A percentile compares a stretch with the other conserved stretches of the same genome.
phyloP scores from a whole-genome alignment of 2,888 invertebrate species.

The Tromatobia lineatoria region DNA sequence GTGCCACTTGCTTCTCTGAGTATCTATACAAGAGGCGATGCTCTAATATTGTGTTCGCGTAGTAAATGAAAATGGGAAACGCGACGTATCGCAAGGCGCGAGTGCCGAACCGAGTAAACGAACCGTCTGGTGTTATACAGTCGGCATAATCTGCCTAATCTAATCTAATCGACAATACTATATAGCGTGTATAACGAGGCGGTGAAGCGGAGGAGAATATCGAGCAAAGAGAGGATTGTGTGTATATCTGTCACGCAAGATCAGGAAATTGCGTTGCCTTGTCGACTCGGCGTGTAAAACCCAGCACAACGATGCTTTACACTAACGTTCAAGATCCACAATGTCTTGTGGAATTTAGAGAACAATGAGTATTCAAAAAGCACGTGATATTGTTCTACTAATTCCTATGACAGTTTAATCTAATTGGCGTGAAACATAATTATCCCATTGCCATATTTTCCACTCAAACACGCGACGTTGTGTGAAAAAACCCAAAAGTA shows the following conservation, averaged over 20 bases:
- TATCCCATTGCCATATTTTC: not conserved
- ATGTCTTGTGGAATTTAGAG: not conserved
- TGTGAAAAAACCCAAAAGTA: too few relatives aligned
- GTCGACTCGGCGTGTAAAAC: not conserved
- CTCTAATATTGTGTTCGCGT: conserved; percentile 18
- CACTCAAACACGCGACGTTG: not conserved
- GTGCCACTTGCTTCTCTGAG: not conserved
- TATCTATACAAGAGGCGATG: conserved; percentile 9
- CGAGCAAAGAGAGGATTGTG: conserved; percentile 10
- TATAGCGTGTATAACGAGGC: conserved; percentile 28
- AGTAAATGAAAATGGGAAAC: conserved; percentile 43
- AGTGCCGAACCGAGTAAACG: conserved; percentile 3
- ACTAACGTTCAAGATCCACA: not conserved
- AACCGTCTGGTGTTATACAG: conserved; percentile 20
- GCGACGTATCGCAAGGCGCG: not conserved
- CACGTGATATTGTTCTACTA: not conserved
- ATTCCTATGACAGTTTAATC: not conserved
- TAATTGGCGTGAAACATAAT: not conserved
- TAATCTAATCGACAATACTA: conserved; percentile 56
- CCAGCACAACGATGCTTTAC: not conserved
- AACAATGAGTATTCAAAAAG: not conserved
- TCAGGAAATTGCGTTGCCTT: conserved; percentile 40
- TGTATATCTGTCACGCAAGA: conserved; percentile 41
- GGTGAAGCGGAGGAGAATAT: not conserved
- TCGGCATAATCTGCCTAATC: conserved; percentile 46